Conservation (phyloP, 2,797 vertebrate genomes). For the Neosilurus hyrtlii region DNA sequence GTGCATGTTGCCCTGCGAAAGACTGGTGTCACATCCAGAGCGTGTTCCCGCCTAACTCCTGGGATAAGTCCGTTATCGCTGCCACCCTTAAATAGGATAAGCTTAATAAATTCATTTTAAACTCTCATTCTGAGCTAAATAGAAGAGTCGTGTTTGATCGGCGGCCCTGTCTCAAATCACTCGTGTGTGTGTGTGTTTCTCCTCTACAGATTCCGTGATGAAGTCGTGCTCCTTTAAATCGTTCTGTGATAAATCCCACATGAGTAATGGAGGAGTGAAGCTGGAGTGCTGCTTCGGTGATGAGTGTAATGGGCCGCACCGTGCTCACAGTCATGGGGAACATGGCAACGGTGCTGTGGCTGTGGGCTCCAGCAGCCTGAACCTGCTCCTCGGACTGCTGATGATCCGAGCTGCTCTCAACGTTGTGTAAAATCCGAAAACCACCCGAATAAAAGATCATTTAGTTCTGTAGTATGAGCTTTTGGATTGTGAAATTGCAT, state of each 20-base stretch:
- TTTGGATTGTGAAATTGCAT: neutral
- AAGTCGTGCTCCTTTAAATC: slow-evolving; percentile 84
- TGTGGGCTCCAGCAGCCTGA: slow-evolving; percentile 41
- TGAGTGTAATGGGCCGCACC: slow-evolving; percentile 79
- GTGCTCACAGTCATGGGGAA: slow-evolving; percentile 66
- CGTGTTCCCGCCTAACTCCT: neutral
- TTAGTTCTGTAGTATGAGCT: neutral
- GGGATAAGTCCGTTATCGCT: neutral
- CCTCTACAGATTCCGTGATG: slow-evolving; percentile 76
- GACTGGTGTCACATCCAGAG: neutral
- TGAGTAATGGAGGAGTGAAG: slow-evolving; percentile 67
- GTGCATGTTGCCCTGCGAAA: neutral
- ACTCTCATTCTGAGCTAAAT: neutral
- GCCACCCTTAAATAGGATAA: neutral
- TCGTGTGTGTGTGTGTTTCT: neutral
- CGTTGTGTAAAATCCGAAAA: neutral
- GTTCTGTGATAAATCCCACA: slow-evolving; percentile 80
- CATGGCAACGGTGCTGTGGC: slow-evolving; percentile 49
- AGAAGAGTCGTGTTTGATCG: neutral
- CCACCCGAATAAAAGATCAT: neutral
- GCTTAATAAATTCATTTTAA: neutral
- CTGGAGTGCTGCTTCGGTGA: slow-evolving; percentile 81
- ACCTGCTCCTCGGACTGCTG: slow-evolving; percentile 35
- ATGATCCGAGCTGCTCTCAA: slow-evolving; percentile 12
- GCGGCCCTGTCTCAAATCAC: neutral